Evolutionary conservation across 2,797 vertebrate species (phyloP).

Genomic region (Phataginus tricuspis): DNA sequence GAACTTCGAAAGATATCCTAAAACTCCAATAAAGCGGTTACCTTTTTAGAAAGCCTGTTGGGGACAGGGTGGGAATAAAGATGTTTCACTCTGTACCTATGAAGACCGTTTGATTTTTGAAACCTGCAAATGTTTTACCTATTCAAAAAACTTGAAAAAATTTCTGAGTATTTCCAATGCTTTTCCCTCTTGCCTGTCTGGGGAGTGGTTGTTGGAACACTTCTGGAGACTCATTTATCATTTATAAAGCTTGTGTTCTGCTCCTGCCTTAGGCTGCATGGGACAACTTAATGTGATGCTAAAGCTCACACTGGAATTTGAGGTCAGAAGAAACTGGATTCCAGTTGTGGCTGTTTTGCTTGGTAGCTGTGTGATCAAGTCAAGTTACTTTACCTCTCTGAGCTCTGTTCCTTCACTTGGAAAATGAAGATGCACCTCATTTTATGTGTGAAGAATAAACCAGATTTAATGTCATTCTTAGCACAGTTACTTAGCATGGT

Average conservation of each 20-base stretch:
- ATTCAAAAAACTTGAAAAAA: background rate
- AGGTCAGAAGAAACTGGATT: background rate
- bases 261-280: background rate
- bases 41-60: background rate
- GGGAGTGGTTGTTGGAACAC: background rate
- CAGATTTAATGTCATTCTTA: background rate
- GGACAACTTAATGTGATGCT: background rate
- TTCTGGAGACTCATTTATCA: background rate
- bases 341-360: background rate
- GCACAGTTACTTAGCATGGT: background rate
- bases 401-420: background rate
- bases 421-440: background rate
- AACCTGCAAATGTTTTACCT: slow-evolving; percentile 22
- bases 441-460: background rate
- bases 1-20: background rate
- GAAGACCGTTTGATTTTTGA: background rate
- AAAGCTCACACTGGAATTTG: background rate
- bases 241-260: background rate
- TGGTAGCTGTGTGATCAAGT: background rate
- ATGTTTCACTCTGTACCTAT: background rate
- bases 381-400: background rate
- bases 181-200: background rate
- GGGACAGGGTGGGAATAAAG: background rate
- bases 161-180: background rate
- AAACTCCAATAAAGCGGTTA: background rate